A percentile compares a stretch with the other conserved stretches of the same genome.
Conservation (phyloP, 2,888 invertebrate genomes). For the Eutolmus rufibarbis region DNA sequence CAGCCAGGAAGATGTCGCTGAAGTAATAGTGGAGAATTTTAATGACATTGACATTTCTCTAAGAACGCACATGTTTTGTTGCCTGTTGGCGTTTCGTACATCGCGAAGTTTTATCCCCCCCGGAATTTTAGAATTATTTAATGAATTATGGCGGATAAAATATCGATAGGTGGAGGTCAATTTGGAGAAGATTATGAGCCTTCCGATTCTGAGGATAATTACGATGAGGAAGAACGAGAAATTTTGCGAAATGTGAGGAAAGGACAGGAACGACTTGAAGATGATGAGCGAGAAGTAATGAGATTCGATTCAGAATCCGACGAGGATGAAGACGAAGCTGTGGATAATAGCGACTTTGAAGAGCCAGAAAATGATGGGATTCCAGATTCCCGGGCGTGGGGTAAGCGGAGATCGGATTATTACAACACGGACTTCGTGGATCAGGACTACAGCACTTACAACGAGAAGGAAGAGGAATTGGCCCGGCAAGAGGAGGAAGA, state of each 20-base stretch:
- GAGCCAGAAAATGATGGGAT: slow-evolving; percentile 75
- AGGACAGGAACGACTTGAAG: slow-evolving; percentile 64
- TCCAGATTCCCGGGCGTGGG: slow-evolving; percentile 88
- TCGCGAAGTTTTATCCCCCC: neutral
- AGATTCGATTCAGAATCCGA: slow-evolving; percentile 64
- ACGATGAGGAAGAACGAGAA: slow-evolving; percentile 70
- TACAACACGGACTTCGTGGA: slow-evolving; percentile 91
- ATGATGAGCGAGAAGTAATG: slow-evolving; percentile 71
- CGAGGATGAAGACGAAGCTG: slow-evolving; percentile 63
- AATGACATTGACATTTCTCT: neutral
- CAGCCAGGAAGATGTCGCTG: too few species aligned
- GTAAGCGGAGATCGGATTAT: slow-evolving; percentile 77
- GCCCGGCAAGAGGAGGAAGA: slow-evolving; percentile 85
- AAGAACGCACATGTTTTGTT: neutral
- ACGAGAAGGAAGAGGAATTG: slow-evolving; percentile 69
- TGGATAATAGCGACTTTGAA: slow-evolving; percentile 79
- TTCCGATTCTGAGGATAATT: slow-evolving; percentile 78
- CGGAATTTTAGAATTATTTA: neutral
- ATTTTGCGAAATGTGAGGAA: slow-evolving; percentile 70
- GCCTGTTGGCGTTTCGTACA: neutral
- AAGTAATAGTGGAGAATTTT: too few species aligned
- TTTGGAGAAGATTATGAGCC: slow-evolving; percentile 68
- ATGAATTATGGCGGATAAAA: slow-evolving; percentile 53
- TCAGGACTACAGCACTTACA: slow-evolving; percentile 72
- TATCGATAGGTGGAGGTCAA: slow-evolving; percentile 53